Base-by-base conservation (phyloP, 2,888 invertebrate genomes). In the Neoaliturus tenellus region DNA sequence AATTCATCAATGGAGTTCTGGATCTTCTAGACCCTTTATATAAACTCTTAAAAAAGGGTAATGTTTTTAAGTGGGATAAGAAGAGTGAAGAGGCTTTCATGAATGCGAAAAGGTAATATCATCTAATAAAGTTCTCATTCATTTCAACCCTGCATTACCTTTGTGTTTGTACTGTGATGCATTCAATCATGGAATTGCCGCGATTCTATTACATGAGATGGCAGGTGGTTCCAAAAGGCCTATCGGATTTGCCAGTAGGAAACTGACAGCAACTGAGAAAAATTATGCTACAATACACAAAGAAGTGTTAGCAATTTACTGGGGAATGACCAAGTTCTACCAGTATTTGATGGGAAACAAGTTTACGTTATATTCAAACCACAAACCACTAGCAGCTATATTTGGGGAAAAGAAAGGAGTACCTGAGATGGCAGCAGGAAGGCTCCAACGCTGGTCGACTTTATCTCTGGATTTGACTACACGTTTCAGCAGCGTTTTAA, bases 261-360 rank as follows among this genome's bases (percentile, higher is more conserved):
- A 51, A 51, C 51, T 51, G 4, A 51, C 51, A 51, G 20, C n/a
- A 5, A 51, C 51, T n/a, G 51, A 51, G 23, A 51, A 51, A 51
- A 5, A 5, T n/a, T 51, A 44, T 44, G 10, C 89, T 0, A 51
- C 51, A 51, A 51, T 51, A 20, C 51, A 51, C 51, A 51, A 51
- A 23, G 51, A 35, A 35, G 35, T 10, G 10, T 86, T 90, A 62
- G 88, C 89, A 5, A 89, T 90, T 84, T 88, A 87, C 84, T 90
- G 88, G 88, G 88, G 87, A 0, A 87, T 89, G 5, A 87, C 86
- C 35, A 88, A 88, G 58, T 90, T 89, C 85, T 88, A 89, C 85
- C 89, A 90, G 82, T 90, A 89, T 88, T 86, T 90, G 73, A 83
- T 87, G 51, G 89, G 89, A 5, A 87, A 87, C 6, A 82, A 87